Base-by-base conservation (phyloP, 2,113 vertebrate genomes). In the Gadus chalcogrammus region DNA sequence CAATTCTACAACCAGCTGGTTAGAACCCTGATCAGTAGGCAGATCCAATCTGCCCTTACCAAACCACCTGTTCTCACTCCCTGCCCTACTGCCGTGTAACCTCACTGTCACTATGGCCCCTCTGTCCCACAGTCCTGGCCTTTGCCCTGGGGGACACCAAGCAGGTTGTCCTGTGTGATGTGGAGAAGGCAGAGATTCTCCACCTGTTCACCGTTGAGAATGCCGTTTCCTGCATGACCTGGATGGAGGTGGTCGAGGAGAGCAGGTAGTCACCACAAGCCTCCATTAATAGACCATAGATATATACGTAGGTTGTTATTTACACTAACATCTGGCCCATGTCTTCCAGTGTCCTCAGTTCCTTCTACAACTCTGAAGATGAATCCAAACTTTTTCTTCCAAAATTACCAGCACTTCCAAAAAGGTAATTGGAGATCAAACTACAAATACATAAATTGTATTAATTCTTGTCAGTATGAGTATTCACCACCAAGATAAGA, bases 161-260 rank as follows among this genome's bases (percentile, higher is more conserved):
- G 79, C 90, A 93, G 82, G 93, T 98, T 61, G 92, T 99, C 53
- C 87, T 99, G 58, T 99, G 97, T 85, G 96, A 98, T 60, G 96
- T 96, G 2, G 97, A 99, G 85, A 99, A 99, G 67, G 96, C 97
- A 16, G 97, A 99, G 83, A 96, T 97, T 78, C 91, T 99, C 66
- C 96, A 99, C 62, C 92, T 94, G 60, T 98, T 98, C 72, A 91
- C 92, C 0, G 90, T 97, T 81, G 93, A 94, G 62, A 91, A 80
- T 0, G 85, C 93, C 0, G 89, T 97, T 18, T 95, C 95, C 5
- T 98, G 95, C 78, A 98, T 99, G 97, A 93, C 97, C 48, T 99
- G 97, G 97, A 97, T 97, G 95, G 97, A 99, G 84, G 97, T 98
- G 76, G 94, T 92, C 15, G 95, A 93, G 73, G 95, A 98, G 76